phyloP scores from a whole-genome alignment of 23 tunicate genomes.

The Diplosoma virens region DNA sequence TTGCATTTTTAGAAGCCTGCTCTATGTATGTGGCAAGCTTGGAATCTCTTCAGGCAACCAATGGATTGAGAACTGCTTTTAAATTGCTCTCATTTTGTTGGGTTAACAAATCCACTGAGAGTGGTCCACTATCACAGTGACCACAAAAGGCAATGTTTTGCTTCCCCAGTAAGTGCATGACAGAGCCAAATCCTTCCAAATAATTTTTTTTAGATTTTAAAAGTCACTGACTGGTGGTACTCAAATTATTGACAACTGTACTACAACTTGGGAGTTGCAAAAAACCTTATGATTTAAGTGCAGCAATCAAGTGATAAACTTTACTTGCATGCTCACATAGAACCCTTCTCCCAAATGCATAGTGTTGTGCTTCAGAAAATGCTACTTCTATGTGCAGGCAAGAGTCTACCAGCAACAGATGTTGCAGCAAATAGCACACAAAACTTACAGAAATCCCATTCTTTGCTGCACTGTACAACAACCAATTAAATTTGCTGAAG shows the following conservation, averaged over 20 bases:
- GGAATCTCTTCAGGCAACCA: conserved; percentile 20
- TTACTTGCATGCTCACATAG: conserved; percentile 31
- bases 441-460: background rate
- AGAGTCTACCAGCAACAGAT: conserved; percentile 14
- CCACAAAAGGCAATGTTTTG: conserved; percentile 32
- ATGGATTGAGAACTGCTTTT: background rate
- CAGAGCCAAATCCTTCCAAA: conserved; percentile 28
- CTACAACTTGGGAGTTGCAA: background rate
- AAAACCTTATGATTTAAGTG: background rate
- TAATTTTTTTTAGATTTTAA: conserved; percentile 8
- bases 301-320: conserved; percentile 37
- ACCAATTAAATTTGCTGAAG: background rate
- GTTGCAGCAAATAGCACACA: conserved; percentile 5
- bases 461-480: background rate
- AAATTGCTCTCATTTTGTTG: conserved; percentile 12
- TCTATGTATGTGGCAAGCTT: conserved; percentile 21
- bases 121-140: conserved; percentile 32
- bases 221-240: conserved; percentile 25
- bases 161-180: conserved; percentile 21
- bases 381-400: conserved; percentile 3
- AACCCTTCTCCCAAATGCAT: conserved; percentile 11
- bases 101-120: background rate
- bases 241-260: conserved; percentile 7
- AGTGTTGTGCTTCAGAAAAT: conserved; percentile 23
- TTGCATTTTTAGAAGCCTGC: conserved; percentile 31